phyloP scores from a whole-genome alignment of 1,140 invertebrate genomes.

The Macrosteles quadrilineatus region DNA sequence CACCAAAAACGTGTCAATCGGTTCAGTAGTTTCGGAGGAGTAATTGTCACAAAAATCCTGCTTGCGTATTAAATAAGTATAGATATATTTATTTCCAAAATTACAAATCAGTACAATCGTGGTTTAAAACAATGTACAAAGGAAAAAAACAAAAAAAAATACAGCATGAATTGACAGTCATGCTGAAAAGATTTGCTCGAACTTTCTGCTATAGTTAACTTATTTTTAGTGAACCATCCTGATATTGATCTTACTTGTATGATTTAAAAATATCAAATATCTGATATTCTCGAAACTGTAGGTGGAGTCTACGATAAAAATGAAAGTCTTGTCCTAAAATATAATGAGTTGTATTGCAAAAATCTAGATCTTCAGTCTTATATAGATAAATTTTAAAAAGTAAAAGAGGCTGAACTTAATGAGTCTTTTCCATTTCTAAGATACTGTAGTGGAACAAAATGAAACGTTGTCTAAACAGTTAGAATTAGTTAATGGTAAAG shows the following conservation, averaged over 20 bases:
- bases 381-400: neutral
- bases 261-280: neutral
- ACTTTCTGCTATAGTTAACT: no score
- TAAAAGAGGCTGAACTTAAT: neutral
- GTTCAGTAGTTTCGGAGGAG: no score
- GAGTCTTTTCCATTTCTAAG: constrained; percentile 17
- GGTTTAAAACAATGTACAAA: no score
- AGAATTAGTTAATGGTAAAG: neutral
- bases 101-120: no score
- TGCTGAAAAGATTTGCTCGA: no score
- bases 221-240: neutral
- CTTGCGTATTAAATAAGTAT: no score
- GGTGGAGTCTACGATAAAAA: neutral
- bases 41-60: no score
- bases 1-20: no score
- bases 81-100: no score
- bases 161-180: no score
- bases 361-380: neutral
- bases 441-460: neutral
- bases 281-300: neutral
- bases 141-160: no score
- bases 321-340: neutral
- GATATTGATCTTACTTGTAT: constrained; percentile 1
- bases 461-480: neutral
- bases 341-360: constrained; percentile 17